Base-by-base conservation (phyloP, 2,113 vertebrate species). In the Centrocercus urophasianus region DNA sequence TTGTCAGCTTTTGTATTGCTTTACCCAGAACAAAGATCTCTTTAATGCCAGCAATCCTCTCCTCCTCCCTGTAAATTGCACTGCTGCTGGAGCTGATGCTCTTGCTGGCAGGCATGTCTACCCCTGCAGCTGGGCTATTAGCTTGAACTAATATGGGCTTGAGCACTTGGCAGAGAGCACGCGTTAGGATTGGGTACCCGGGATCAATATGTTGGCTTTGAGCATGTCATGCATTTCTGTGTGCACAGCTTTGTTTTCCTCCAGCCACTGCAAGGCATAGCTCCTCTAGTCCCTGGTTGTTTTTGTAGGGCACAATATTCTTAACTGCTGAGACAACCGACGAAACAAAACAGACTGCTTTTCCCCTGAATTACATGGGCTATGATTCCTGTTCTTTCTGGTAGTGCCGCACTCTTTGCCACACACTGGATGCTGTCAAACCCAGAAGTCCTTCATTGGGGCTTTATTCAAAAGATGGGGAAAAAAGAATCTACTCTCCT, bases 91-190 rank as follows among this genome's bases (percentile, higher is more conserved):
- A 83, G 72, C 50, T 80, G 19, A 70, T 1, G 42, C 65, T 34
- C 42, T 88, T 71, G 3, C 66, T 88, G 79, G 63, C 82, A 59
- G 45, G 30, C 22, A 2, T 8, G 45, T 60, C 43, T 78, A 12
- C 34, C 48, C 40, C 73, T 78, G 69, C 88, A 88, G 83, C 65
- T 80, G 92, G 66, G 30, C 61, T 45, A 20, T 82, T 56, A 77
- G 66, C 38, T 81, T 48, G 36, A 91, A 34, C 76, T 73, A 48
- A 60, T 30, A n/a, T 11, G 28, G 54, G 19, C 25, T 22, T 19
- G 40, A 71, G 59, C 56, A 30, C 61, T 79, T 89, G 83, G 57
- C 87, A 66, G 48, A 57, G n/a, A 20, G 19, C 1, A 0, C 5
- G 5, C 15, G 69, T 36, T 12, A 5, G 32, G 57, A 10, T 7